Evolutionary conservation across 2,888 invertebrate species (phyloP), one percentile per base, ranked within the genome.

Genomic region (Spialia ferax): DNA sequence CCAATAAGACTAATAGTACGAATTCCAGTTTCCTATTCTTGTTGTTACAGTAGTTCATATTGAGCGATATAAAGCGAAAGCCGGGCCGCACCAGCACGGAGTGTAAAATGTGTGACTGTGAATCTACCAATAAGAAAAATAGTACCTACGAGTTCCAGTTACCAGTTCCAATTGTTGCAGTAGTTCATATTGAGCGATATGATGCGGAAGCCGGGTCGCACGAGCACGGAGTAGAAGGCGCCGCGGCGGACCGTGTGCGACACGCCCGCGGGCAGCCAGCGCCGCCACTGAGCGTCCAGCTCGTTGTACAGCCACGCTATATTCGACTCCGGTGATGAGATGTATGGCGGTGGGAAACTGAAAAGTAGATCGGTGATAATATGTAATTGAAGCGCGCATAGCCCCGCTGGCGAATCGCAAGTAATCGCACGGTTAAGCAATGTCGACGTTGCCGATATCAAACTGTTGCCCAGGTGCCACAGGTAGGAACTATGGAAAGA

Each of bases 161-260:
- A 96, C 99, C 98, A 99, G 91, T 99, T 99, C 83, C 97, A 97
- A 81, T 98, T 98, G 85, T 98, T 98, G 87, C 99, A 99, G 88
- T 98, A 98, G 89, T 99, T 99, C 96, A 98, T 98, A 83, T 99
- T 99, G n/a, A 99, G 94, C 0, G 99, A 99, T 73, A 99, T 96
- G 65, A 99, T 96, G 68, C 98, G 95, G 85, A 99, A 97, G 18
- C 98, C 98, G 0, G 98, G 98, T 42, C 97, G 95, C 7, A 99
- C 97, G 56, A 98, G 95, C 1, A 98, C 97, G 2, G 98, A 98
- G 89, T 99, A 99, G 90, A 97, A 98, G 38, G 98, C 98, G 0
- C 98, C 98, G 55, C 97, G 95, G 1, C 97, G 95, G 1, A 98
- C 96, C 0, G 98, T 98, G 75, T 96, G 96, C 2, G 97, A 97